Evolutionary conservation across 2,797 vertebrate species (phyloP).

Genomic region (Propithecus perrieri): DNA sequence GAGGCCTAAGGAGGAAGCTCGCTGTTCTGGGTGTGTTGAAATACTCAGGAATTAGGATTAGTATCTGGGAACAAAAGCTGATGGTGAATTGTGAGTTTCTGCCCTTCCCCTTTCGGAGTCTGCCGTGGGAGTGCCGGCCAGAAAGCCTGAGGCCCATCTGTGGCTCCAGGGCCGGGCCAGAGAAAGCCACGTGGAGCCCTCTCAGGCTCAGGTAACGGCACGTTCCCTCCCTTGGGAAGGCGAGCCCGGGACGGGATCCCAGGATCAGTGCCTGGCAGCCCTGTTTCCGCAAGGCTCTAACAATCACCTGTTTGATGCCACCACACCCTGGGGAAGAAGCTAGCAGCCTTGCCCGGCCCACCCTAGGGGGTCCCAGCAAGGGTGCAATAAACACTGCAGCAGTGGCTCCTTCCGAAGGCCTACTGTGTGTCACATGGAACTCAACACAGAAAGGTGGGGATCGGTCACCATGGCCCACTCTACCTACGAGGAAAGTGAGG

Average conservation of each 20-base stretch:
- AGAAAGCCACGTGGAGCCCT: neutral
- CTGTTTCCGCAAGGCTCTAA: slow-evolving; percentile 2
- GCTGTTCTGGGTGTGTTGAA: neutral
- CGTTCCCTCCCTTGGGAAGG: slow-evolving; percentile 11
- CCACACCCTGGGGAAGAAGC: neutral
- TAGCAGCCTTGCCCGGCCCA: neutral
- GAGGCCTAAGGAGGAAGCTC: neutral
- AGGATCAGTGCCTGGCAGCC: neutral
- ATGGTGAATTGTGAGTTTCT: neutral
- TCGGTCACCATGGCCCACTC: neutral
- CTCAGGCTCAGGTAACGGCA: slow-evolving; percentile 35
- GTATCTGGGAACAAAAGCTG: slow-evolving; percentile 32
- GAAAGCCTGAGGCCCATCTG: slow-evolving; percentile 23
- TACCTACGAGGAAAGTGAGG: neutral
- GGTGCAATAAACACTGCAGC: neutral
- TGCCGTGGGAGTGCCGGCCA: neutral
- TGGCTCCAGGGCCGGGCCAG: neutral
- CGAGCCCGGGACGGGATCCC: neutral
- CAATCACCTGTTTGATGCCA: neutral
- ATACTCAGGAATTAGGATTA: slow-evolving; percentile 31
- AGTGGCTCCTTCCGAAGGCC: neutral
- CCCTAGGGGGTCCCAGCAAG: neutral
- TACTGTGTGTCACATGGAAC: neutral
- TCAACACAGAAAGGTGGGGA: neutral
- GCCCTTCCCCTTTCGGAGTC: neutral